Percentiles rank a stretch among this genome's conserved stretches.
Conservation (phyloP, 2,113 vertebrate genomes). For the Proteles cristata region DNA sequence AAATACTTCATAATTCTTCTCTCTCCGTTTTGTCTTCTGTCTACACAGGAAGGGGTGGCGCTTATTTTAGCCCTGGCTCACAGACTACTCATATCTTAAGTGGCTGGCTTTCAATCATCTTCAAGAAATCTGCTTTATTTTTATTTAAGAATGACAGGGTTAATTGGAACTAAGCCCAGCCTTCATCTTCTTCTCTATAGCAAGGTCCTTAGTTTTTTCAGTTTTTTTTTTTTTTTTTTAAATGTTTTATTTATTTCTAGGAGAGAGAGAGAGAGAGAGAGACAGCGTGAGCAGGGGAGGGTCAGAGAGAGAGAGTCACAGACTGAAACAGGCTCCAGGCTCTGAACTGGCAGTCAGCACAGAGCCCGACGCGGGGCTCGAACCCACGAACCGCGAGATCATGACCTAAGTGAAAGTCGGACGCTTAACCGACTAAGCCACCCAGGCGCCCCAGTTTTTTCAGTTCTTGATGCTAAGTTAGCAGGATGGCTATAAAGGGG, state of each 20-base stretch:
- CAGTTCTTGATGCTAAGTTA: background rate
- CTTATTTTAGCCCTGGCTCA: background rate
- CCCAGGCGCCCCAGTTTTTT: too few species aligned
- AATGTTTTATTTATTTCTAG: too few species aligned
- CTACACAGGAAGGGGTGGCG: background rate
- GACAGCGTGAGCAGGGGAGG: too few species aligned
- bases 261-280: too few species aligned
- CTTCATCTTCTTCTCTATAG: background rate
- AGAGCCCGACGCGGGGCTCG: too few species aligned
- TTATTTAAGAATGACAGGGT: slow-evolving; percentile 9
- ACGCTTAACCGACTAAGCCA: too few species aligned
- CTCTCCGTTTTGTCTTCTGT: background rate
- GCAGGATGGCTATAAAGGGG: background rate
- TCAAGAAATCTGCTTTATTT: slow-evolving; percentile 36
- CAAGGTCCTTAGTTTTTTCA: background rate
- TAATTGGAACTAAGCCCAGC: background rate
- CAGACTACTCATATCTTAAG: background rate
- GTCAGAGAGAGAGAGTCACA: too few species aligned
- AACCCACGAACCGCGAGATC: too few species aligned
- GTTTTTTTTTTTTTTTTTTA: too few species aligned
- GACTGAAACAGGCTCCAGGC: too few species aligned
- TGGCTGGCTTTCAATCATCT: background rate
- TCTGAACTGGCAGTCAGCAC: too few species aligned
- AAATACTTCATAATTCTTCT: background rate
- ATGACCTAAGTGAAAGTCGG: too few species aligned